These are phyloP conservation scores for Hippocampus mohnikei DNA, from an alignment of 2,113 vertebrate species.

Conservation along the genomic window DNA sequence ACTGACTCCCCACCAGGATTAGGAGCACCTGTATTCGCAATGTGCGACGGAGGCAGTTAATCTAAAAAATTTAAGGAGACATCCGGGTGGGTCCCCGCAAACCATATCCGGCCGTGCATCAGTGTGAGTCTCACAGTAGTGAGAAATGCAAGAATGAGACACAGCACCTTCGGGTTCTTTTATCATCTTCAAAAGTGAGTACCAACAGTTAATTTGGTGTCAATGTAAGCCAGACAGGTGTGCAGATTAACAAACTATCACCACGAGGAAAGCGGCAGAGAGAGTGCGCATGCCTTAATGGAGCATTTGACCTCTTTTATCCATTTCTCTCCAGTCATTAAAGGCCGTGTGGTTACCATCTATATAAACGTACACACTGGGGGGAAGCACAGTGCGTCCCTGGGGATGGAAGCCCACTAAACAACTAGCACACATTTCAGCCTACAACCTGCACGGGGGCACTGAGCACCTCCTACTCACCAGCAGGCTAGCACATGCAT, in stretches of 20 bases:
- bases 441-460: constrained; percentile 50
- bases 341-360: background rate
- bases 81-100: constrained; percentile 34
- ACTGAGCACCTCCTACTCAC: constrained; percentile 56
- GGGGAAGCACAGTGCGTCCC: constrained; percentile 28
- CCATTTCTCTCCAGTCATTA: background rate
- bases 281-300: constrained; percentile 27
- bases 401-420: constrained; percentile 41
- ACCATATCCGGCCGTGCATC: constrained; percentile 14
- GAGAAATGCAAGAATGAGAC: constrained; percentile 36
- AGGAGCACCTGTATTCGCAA: constrained; percentile 75
- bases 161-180: constrained; percentile 41
- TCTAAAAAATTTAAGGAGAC: constrained; percentile 62
- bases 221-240: constrained; percentile 63
- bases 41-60: constrained; percentile 59
- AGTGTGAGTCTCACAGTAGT: constrained; percentile 8
- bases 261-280: constrained; percentile 39
- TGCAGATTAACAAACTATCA: constrained; percentile 61
- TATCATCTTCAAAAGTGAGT: constrained; percentile 33
- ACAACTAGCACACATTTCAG: constrained; percentile 54
- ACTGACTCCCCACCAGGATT: constrained; percentile 60
- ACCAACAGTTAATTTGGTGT: constrained; percentile 56
- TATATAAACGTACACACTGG: constrained; percentile 27
- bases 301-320: constrained; percentile 25
- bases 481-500: constrained; percentile 43